Evolutionary conservation across 2,797 vertebrate species (phyloP).

Genomic region (Limosa lapponica): DNA sequence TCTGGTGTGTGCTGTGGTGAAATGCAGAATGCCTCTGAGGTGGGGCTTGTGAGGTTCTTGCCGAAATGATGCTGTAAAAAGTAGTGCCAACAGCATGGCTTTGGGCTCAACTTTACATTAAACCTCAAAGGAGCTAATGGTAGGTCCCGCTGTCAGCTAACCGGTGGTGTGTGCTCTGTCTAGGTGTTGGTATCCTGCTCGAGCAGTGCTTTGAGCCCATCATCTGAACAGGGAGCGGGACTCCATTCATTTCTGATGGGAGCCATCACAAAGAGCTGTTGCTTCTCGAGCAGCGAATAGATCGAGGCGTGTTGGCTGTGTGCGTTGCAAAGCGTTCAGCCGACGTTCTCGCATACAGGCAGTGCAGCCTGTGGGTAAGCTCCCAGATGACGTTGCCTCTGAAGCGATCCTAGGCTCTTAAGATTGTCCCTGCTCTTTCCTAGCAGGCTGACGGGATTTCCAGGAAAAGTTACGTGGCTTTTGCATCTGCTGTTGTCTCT

Average conservation of each 20-base stretch:
- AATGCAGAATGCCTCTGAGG: background rate
- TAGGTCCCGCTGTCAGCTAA: background rate
- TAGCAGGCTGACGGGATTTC: background rate
- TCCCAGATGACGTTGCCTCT: background rate
- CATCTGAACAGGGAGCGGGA: background rate
- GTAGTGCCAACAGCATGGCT: background rate
- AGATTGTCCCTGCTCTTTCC: background rate
- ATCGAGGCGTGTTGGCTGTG: background rate
- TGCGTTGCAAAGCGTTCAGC: background rate
- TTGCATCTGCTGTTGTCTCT: background rate
- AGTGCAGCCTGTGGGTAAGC: background rate
- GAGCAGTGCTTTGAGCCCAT: background rate
- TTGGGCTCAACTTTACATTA: background rate
- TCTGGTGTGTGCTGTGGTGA: background rate
- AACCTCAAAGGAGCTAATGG: background rate
- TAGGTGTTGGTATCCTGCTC: background rate
- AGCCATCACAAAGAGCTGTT: background rate
- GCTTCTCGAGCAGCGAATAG: background rate
- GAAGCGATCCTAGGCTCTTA: background rate
- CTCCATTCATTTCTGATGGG: background rate
- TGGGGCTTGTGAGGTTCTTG: background rate
- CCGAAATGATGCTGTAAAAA: background rate
- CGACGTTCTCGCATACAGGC: fast-evolving
- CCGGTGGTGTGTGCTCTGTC: background rate
- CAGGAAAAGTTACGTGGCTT: background rate